Evolutionary conservation across 92 coral and sea anemone species (phyloP).

Genomic region (Epizoanthus scotinus): DNA sequence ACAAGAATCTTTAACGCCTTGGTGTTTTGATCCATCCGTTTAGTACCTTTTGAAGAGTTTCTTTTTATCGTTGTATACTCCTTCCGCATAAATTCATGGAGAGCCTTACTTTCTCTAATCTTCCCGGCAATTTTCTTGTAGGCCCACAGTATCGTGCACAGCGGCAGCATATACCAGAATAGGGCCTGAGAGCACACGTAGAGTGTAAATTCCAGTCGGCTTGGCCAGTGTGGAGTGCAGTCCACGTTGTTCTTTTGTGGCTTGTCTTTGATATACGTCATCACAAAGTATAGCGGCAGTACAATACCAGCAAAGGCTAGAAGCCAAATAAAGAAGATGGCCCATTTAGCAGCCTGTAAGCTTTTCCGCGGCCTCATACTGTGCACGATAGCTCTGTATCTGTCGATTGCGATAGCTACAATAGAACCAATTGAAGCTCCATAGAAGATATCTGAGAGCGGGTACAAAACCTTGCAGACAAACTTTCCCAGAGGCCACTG

Average conservation of each 20-base stretch:
- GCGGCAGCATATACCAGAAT: constrained; percentile 84
- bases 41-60: background rate
- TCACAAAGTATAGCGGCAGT: constrained; percentile 80
- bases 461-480: constrained; percentile 74
- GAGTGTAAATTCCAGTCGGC: constrained; percentile 28
- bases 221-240: constrained; percentile 88
- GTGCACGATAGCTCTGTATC: constrained; percentile 84
- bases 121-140: constrained; percentile 76
- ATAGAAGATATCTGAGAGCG: constrained; percentile 78
- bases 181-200: constrained; percentile 73
- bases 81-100: constrained; percentile 60
- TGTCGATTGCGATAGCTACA: constrained; percentile 88
- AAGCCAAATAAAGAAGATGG: constrained; percentile 68
- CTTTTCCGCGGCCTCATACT: constrained; percentile 71
- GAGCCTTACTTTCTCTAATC: constrained; percentile 73
- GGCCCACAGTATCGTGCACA: constrained; percentile 82
- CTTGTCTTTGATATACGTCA: constrained; percentile 61
- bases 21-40: constrained; percentile 65
- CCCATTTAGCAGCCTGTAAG: constrained; percentile 79
- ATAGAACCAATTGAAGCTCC: constrained; percentile 91
- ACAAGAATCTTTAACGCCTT: constrained; percentile 91
- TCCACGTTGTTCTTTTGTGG: constrained; percentile 62
- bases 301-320: constrained; percentile 58
- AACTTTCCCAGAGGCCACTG: constrained; percentile 89
- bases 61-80: constrained; percentile 3